Evolutionary conservation across 2,888 invertebrate species (phyloP).

Genomic region (Plagiodera versicolora): DNA sequence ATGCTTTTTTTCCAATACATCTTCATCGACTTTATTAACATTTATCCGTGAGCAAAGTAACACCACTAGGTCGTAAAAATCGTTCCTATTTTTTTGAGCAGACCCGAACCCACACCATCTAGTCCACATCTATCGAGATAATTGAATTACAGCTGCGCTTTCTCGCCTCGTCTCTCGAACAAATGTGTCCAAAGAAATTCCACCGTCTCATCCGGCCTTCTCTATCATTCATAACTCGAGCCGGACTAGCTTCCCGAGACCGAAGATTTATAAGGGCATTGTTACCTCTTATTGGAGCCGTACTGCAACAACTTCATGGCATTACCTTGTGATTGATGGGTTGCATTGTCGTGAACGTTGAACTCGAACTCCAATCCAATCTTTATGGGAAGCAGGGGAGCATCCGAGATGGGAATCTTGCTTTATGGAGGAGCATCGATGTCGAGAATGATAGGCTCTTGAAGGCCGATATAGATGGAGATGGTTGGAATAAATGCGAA

Average conservation of each 20-base stretch:
- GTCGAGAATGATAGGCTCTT: background rate
- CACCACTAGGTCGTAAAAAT: no score
- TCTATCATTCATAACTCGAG: slow-evolving; percentile 4
- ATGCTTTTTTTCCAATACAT: no score
- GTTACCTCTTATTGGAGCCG: slow-evolving; percentile 11
- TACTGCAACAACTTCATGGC: slow-evolving; percentile 2
- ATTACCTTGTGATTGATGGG: slow-evolving; percentile 12
- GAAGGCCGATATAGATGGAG: background rate
- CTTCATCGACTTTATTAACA: no score
- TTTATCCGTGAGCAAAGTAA: no score
- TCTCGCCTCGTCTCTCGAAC: background rate
- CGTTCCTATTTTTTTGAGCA: no score
- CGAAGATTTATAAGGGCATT: slow-evolving; percentile 10
- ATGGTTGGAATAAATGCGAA: background rate
- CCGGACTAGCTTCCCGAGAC: background rate
- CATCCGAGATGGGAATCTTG: no score
- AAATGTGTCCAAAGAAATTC: background rate
- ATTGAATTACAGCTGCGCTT: background rate
- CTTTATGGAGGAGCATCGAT: background rate
- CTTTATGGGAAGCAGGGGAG: no score
- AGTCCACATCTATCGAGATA: background rate
- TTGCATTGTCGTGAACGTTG: slow-evolving; percentile 11
- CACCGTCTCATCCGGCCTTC: background rate
- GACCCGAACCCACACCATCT: background rate
- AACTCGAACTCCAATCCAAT: background rate